Evolutionary conservation across 2,797 vertebrate species (phyloP), one percentile per base, ranked within the genome.

Genomic region (Gymnocypris eckloni): DNA sequence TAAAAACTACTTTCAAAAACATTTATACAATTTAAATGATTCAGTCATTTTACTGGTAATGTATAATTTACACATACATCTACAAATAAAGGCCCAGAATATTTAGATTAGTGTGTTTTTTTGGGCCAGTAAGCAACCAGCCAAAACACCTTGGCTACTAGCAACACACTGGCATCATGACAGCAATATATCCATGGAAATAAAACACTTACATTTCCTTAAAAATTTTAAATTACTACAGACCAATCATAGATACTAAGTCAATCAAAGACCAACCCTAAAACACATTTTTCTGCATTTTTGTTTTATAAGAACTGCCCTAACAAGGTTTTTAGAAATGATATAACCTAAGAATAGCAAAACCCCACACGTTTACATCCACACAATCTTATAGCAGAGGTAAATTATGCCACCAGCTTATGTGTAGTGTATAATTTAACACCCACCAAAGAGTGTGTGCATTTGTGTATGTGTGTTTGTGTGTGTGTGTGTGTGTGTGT

Each of bases 351-450:
- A n/a, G 28, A 84, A 75, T 50, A 64, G 15, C 13, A 56, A 39
- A 69, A 25, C 10, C 61, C 41, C 33, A 54, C 37, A 25, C 15
- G 33, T 18, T 45, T 45, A 13, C 22, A 88, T 79, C 90, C 83
- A 77, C 25, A 82, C 85, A 88, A 85, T 89, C 59, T 70, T 87
- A 45, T 70, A n/a, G 1, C 88, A 90, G 89, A 59, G 90, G 59
- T 78, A 67, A 82, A 81, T 81, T 69, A 87, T 90, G 89, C 71
- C 82, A 84, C 59, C 83, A 61, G 88, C 86, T 92, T 90, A 93
- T 92, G 91, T 92, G 87, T 91, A 88, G 71, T 72, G 78, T 82
- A 88, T 89, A 88, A 88, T 87, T 91, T 85, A 86, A 84, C 89
- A 90, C 82, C 50, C 84, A 82, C 88, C 80, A 88, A 86, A 83